Conservation (phyloP, 2,797 vertebrate genomes). For the Cirrhinus mrigala region DNA sequence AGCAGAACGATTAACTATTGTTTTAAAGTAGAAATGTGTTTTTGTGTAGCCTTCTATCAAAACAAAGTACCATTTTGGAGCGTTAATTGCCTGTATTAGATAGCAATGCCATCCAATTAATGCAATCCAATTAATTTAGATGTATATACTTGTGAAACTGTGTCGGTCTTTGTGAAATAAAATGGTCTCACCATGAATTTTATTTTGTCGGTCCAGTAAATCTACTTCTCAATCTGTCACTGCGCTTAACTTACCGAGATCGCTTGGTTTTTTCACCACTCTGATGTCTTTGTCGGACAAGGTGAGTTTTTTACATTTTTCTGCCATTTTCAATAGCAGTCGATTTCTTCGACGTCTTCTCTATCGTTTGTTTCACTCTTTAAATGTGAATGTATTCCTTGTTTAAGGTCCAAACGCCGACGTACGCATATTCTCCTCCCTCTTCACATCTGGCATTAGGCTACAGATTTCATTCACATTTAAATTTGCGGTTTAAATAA, state of each 20-base stretch:
- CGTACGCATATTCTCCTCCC: not conserved
- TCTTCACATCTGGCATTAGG: not conserved
- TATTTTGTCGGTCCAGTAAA: not conserved
- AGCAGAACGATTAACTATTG: not conserved
- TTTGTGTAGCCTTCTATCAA: not conserved
- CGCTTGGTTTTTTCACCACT: not conserved
- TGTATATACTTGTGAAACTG: too few species aligned
- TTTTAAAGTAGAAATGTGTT: not conserved
- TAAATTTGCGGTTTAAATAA: too few species aligned
- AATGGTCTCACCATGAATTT: not conserved
- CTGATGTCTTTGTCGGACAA: not conserved
- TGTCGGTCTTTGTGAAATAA: not conserved
- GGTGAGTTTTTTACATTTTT: not conserved
- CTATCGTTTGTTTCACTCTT: not conserved
- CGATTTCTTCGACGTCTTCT: not conserved
- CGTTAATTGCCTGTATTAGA: not conserved
- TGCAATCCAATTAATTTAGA: too few species aligned
- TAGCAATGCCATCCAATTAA: not conserved
- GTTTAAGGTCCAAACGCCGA: too few species aligned
- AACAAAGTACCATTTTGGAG: not conserved
- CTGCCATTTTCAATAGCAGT: not conserved
- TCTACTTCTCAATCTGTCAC: not conserved
- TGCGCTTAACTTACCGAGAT: not conserved
- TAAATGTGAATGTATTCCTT: not conserved
- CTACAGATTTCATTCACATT: not conserved